Base-by-base conservation (phyloP, 2,113 vertebrate genomes). In the Damaliscus lunatus region DNA sequence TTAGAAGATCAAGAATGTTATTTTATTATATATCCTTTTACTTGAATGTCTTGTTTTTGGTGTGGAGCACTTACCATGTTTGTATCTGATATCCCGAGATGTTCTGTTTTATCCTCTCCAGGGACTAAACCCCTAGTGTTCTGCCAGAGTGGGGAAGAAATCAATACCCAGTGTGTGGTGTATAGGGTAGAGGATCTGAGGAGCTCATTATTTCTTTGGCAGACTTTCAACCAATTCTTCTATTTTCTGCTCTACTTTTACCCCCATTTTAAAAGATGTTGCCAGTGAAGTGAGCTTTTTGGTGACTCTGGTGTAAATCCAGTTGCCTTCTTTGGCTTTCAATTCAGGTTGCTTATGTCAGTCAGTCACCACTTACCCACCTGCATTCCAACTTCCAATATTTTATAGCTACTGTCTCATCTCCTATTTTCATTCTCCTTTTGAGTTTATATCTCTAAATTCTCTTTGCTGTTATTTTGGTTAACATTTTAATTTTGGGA, bases 381-480 rank as follows among this genome's bases (percentile, higher is more conserved):
- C 12, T 96, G n/a, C 13, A 74, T 91, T 91, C 17, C 23, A 89
- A 1, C 67, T 94, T 95, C 84, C 15, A 74, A 1, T 90, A n/a
- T 89, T 91, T 60, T 84, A 31, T 90, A 90, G 50, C 21, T 87
- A 14, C 67, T 67, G 23, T 53, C 33, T 95, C 78, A 77, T 74
- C 31, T 67, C 78, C 16, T 84, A 17, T 88, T 1, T 33, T 96
- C 17, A 89, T 84, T 91, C 16, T 81, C 31, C 11, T 57, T 64
- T 13, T 55, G 52, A 11, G 10, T 95, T 90, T 85, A 29, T 86
- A 71, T 31, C 59, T 83, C 25, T 96, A 40, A 23, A 91, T 97
- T 83, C 60, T 94, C 17, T 96, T 96, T 92, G 25, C 7, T 83
- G 33, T 82, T 88, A 74, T 17, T 94, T 93, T 85, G 92, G 59